A percentile compares a stretch with the other conserved stretches of the same genome.
Conservation (phyloP, 2,888 invertebrate genomes). For the Mimachlamys varia region DNA sequence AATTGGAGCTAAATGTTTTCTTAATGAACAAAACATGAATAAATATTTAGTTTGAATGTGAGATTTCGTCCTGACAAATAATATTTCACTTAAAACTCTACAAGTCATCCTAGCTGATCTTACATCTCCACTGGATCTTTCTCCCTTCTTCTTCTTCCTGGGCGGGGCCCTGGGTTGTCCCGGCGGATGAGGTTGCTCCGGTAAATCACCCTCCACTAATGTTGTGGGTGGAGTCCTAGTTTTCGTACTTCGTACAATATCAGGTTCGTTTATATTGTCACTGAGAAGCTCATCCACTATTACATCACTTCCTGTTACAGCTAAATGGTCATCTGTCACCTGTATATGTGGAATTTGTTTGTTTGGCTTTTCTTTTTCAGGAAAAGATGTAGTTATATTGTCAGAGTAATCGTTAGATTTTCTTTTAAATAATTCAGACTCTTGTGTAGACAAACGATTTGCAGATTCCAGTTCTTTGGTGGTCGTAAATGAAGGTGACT, state of each 20-base stretch:
- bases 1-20: too few species aligned
- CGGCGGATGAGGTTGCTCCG: slow-evolving; percentile 41
- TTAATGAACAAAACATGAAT: too few species aligned
- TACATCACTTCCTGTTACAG: slow-evolving; percentile 53
- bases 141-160: slow-evolving; percentile 45
- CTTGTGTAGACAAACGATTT: slow-evolving; percentile 14
- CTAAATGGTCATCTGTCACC: slow-evolving; percentile 50
- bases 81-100: too few species aligned
- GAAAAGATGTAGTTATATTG: slow-evolving; percentile 57
- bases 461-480: background rate
- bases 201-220: slow-evolving; percentile 41
- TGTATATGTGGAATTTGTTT: slow-evolving; percentile 53
- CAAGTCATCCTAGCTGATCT: background rate
- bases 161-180: slow-evolving; percentile 50
- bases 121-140: slow-evolving; percentile 44
- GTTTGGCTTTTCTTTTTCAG: slow-evolving; percentile 57
- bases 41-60: too few species aligned
- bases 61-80: too few species aligned
- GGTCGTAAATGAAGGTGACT: background rate
- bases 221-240: slow-evolving; percentile 71
- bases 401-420: slow-evolving; percentile 46
- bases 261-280: slow-evolving; percentile 86
- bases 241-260: slow-evolving; percentile 96
- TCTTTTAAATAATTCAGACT: background rate
- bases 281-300: slow-evolving; percentile 67